Evolutionary conservation across 1,140 invertebrate genomes (phyloP), one percentile per base, ranked within the genome.

Genomic region (Drosophila gunungcola): DNA sequence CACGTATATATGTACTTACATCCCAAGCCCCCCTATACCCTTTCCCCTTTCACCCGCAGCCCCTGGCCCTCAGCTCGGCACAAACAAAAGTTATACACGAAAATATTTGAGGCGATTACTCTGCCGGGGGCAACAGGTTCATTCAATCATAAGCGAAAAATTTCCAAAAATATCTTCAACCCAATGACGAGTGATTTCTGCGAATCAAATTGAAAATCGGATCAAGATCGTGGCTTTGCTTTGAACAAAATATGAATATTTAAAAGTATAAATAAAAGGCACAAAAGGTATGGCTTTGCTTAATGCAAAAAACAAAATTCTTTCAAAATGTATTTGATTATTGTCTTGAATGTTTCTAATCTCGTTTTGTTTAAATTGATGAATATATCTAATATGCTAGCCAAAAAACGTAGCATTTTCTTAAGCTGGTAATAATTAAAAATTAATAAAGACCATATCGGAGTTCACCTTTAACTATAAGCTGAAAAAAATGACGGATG

Each of bases 101-200:
- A 70, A 70, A 70, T 56, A 70, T 69, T 70, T 70, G 64, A 65
- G 64, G 38, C 64, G 43, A 56, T 70, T 70, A 27, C 64, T 69
- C 43, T 48, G 4, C 51, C 38, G 6, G 36, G 11, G 3, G 41
- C 67, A 70, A 56, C 67, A 70, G 49, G 63, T 70, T 48, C 42
- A 54, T 41, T 68, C n/a, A 34, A 55, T 45, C 48, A 55, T 39
- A 45, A 48, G 3, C 27, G 13, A 13, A 29, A 25, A 36, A 67
- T 41, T 13, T 25, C 3, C 2, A 53, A 62, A 53, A 13, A 27
- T 12, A 39, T 58, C 25, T 9, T 13, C 9, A 16, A 4, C 3
- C 0, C 12, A 32, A 13, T 16, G 48, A 7, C 9, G 11, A 39
- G 21, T n/a, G 34, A 29, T 39, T 61, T 39, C 29, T 29, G 10